Percentiles rank a stretch among this genome's conserved stretches.
Evolutionary conservation across 53 echinoderm and acorn worm species (phyloP).

Genomic region (Holothuria leucospilota): DNA sequence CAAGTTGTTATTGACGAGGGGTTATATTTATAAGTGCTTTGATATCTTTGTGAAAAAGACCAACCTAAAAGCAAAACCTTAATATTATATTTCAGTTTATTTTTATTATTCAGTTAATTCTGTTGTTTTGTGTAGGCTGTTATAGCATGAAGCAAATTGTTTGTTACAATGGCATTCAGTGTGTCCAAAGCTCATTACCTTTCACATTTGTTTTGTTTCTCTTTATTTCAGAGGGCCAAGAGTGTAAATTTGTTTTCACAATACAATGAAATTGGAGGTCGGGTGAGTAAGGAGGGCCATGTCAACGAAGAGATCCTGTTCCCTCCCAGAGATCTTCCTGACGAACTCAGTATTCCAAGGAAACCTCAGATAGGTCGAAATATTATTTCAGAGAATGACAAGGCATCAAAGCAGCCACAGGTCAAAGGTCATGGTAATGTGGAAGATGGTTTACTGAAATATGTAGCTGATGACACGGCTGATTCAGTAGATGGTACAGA

Average conservation of each 20-base stretch:
- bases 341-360: no score
- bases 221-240: slow-evolving; percentile 52
- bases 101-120: no score
- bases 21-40: no score
- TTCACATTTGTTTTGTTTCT: neutral
- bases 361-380: neutral
- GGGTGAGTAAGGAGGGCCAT: slow-evolving; percentile 77
- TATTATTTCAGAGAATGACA: neutral
- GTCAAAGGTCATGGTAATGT: neutral
- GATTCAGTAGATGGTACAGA: neutral
- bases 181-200: no score
- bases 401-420: neutral
- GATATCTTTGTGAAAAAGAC: no score
- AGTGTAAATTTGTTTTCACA: slow-evolving; percentile 73
- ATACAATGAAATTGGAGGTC: slow-evolving; percentile 90
- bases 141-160: no score
- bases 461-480: neutral
- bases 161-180: no score
- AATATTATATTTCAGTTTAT: no score
- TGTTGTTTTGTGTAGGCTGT: no score
- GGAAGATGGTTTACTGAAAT: neutral
- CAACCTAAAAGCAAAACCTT: no score
- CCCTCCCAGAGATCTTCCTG: neutral
- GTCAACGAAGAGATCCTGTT: slow-evolving; percentile 45
- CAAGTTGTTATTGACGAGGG: no score